Conservation (phyloP, 2,888 invertebrate genomes). For the Onthophagus sagittarius region DNA sequence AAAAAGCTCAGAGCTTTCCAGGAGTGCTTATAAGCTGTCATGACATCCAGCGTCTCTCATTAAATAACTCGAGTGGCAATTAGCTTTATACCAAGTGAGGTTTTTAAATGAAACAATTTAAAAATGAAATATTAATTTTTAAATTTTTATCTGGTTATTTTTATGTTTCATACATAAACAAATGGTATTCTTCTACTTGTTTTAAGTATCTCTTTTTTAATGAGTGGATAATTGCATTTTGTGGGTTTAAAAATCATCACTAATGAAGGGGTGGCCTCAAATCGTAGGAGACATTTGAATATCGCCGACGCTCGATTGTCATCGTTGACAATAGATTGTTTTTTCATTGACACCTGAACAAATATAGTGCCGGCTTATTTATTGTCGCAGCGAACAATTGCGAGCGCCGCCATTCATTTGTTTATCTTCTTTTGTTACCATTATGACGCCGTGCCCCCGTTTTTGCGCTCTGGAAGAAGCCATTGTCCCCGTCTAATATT, state of each 20-base stretch:
- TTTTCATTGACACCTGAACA: constrained; percentile 36
- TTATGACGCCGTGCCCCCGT: constrained; percentile 28
- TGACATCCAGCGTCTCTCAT: constrained; percentile 44
- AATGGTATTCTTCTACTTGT: too few species aligned
- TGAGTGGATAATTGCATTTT: neutral
- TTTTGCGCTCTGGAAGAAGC: constrained; percentile 22
- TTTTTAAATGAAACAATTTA: constrained; percentile 22
- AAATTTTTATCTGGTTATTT: neutral
- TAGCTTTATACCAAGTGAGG: constrained; percentile 47
- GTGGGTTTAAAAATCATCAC: neutral
- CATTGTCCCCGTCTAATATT: constrained; percentile 22
- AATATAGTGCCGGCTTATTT: constrained; percentile 31
- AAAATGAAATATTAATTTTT: neutral
- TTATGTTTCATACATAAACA: too few species aligned
- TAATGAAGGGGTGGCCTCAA: neutral
- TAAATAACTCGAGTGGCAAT: constrained; percentile 49
- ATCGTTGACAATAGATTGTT: constrained; percentile 26
- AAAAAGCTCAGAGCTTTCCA: constrained; percentile 34
- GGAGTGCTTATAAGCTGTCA: constrained; percentile 30
- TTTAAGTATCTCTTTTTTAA: neutral
- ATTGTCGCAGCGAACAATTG: constrained; percentile 26
- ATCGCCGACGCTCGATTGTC: constrained; percentile 21
- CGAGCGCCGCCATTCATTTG: constrained; percentile 30
- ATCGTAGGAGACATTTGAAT: neutral
- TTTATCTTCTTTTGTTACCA: constrained; percentile 31